Evolutionary conservation across 2,113 vertebrate species (phyloP).

Genomic region (Phrynosoma blainvillii): DNA sequence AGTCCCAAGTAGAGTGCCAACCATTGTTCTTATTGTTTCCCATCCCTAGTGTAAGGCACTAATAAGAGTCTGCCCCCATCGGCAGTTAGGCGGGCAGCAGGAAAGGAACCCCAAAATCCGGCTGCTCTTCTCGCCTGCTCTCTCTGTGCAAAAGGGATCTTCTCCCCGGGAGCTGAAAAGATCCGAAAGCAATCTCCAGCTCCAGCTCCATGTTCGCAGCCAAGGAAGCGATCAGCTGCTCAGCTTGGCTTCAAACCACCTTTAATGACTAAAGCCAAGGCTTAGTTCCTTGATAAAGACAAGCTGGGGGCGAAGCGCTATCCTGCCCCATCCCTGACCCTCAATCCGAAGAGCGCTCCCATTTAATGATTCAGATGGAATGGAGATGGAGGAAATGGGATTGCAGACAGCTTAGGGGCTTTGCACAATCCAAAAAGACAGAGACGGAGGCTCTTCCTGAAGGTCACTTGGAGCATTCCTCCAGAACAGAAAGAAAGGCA

Average conservation of each 20-base stretch:
- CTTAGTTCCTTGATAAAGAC: slow-evolving; percentile 7
- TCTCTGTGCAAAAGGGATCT: not conserved
- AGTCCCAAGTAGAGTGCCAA: too few species aligned
- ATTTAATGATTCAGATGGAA: not conserved
- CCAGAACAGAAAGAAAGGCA: not conserved
- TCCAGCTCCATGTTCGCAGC: slow-evolving; percentile 33
- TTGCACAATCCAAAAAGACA: not conserved
- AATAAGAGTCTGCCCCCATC: not conserved
- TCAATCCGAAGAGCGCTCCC: not conserved
- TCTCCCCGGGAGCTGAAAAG: not conserved
- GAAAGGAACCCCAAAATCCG: not conserved
- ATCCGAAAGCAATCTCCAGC: not conserved
- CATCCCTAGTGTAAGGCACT: too few species aligned
- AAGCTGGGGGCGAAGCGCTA: not conserved
- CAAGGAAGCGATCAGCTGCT: slow-evolving; percentile 1
- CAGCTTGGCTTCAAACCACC: not conserved
- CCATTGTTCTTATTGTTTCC: too few species aligned
- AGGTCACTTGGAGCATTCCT: not conserved
- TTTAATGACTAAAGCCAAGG: slow-evolving; percentile 12
- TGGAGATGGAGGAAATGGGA: not conserved
- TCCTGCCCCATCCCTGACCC: not conserved
- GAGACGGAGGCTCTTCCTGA: too few species aligned
- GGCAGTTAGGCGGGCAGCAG: too few species aligned
- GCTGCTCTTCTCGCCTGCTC: not conserved
- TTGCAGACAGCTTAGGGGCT: not conserved